Evolutionary conservation across 2,797 vertebrate genomes (phyloP).

Genomic region (Syngnathus acus): DNA sequence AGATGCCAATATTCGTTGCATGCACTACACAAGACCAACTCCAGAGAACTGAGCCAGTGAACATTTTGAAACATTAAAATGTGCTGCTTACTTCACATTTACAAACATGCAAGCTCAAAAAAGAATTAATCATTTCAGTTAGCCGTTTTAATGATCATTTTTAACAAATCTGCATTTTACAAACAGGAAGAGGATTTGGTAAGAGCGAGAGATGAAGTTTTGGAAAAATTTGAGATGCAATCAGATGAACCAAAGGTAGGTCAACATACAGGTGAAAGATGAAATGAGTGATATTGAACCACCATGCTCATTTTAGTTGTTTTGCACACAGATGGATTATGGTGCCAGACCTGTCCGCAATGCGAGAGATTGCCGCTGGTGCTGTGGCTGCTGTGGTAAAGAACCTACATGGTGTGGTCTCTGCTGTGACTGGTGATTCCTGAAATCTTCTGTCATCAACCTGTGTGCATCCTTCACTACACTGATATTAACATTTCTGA

Average conservation of each 20-base stretch:
- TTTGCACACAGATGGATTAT: neutral
- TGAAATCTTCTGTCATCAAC: neutral
- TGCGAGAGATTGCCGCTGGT: neutral
- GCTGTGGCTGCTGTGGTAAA: neutral
- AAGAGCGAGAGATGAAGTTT: neutral
- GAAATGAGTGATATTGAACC: neutral
- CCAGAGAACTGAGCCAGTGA: neutral
- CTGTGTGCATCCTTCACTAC: too few species aligned
- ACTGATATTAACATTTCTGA: too few species aligned
- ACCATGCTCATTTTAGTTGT: neutral
- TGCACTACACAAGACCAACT: neutral
- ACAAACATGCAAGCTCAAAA: neutral
- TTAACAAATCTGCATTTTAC: neutral
- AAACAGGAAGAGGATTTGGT: neutral
- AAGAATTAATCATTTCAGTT: neutral
- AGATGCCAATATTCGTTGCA: neutral
- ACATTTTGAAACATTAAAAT: neutral
- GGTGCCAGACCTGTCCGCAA: too few species aligned
- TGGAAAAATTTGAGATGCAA: neutral
- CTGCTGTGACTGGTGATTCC: slow-evolving; percentile 2
- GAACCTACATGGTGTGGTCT: neutral
- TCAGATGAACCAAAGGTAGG: neutral
- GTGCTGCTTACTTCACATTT: neutral
- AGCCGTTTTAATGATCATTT: neutral
- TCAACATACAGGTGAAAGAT: neutral